Evolutionary conservation across 2,888 invertebrate species (phyloP).

Genomic region (Hypsopygia costalis): DNA sequence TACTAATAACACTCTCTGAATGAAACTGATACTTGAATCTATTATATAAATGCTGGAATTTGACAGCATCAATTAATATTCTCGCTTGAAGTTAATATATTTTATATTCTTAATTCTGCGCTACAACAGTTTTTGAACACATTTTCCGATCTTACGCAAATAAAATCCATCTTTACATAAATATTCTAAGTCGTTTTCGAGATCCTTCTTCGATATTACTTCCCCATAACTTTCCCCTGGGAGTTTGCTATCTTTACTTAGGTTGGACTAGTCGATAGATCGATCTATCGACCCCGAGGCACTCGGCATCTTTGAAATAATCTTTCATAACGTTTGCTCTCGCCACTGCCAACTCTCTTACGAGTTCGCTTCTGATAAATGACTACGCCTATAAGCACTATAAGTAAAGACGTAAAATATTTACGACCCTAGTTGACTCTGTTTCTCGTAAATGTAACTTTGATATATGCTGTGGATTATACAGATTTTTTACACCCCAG

Average conservation of each 20-base stretch:
- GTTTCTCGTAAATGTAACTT: conserved; percentile 5
- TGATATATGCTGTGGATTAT: background rate
- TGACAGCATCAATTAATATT: no score
- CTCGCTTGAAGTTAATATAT: no score
- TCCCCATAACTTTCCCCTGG: background rate
- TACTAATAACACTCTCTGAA: no score
- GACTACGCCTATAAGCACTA: background rate
- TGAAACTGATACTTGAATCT: no score
- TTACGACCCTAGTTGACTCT: conserved; percentile 3
- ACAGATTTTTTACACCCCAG: background rate
- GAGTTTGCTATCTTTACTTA: background rate
- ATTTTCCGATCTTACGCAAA: no score
- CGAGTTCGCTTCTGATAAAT: conserved; percentile 1
- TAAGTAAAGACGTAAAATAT: conserved; percentile 5
- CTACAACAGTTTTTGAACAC: no score
- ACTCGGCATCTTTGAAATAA: background rate
- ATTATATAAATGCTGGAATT: no score
- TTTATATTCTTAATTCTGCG: no score
- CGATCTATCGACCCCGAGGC: background rate
- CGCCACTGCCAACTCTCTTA: background rate
- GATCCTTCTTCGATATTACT: background rate
- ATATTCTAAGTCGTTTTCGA: background rate
- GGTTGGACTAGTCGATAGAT: background rate
- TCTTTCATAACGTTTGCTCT: conserved; percentile 1
- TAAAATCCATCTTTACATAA: conserved; percentile 2